Percentiles rank a stretch among this genome's conserved stretches.
Evolutionary conservation across 2,797 vertebrate genomes (phyloP).

Genomic region (Diplodus puntazzo): DNA sequence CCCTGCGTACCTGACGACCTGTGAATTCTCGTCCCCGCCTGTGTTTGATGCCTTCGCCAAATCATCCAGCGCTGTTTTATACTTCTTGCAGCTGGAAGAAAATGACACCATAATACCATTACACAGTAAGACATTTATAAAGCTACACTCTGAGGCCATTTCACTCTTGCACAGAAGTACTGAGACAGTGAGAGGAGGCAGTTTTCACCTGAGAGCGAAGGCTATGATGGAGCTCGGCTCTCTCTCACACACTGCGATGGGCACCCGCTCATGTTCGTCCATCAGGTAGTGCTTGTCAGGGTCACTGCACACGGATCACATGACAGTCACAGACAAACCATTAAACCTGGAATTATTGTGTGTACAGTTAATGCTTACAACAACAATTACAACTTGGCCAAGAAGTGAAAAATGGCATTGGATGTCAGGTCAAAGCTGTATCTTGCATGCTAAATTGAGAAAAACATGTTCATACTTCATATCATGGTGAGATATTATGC

Average conservation of each 20-base stretch:
- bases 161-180: neutral
- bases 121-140: neutral
- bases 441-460: neutral
- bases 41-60: constrained; percentile 88
- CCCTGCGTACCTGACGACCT: constrained; percentile 82
- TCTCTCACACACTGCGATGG: constrained; percentile 97
- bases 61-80: constrained; percentile 95
- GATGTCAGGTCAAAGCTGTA: neutral
- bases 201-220: constrained; percentile 95
- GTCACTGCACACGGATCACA: constrained; percentile 85
- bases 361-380: too few relatives aligned
- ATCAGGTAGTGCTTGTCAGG: constrained; percentile 99
- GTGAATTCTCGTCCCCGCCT: constrained; percentile 87
- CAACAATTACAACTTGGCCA: too few relatives aligned
- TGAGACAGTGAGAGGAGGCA: neutral
- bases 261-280: constrained; percentile 97
- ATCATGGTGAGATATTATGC: too few relatives aligned
- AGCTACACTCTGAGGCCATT: neutral
- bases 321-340: neutral
- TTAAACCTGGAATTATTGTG: neutral
- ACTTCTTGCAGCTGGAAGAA: constrained; percentile 95
- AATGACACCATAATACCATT: neutral
- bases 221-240: constrained; percentile 99
- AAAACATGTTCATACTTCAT: too few relatives aligned
- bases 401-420: too few relatives aligned